These are phyloP conservation scores for Acipenser oxyrinchus DNA, from an alignment of 2,797 vertebrate genomes.

Conservation along the genomic window DNA sequence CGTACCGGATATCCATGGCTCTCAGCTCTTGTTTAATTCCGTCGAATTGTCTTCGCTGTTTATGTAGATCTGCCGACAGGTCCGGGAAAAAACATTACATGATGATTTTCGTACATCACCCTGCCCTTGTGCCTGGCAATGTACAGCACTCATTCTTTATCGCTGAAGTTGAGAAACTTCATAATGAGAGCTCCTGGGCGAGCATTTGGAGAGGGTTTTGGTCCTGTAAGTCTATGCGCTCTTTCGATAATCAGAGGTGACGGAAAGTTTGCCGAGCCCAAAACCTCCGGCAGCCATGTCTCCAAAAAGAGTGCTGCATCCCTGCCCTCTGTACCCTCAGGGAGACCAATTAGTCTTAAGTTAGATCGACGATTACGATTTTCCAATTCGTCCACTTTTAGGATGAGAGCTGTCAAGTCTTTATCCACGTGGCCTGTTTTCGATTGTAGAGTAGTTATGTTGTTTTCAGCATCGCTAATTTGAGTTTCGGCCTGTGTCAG, in stretches of 20 bases:
- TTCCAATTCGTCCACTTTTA: no score
- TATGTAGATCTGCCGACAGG: slow-evolving; percentile 6
- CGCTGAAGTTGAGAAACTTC: no score
- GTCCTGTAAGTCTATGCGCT: not conserved
- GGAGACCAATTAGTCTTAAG: not conserved
- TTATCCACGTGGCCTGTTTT: no score
- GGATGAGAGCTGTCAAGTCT: no score
- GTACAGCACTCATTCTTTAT: slow-evolving; percentile 11
- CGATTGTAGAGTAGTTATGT: no score
- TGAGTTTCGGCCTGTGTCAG: no score
- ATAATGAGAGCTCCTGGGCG: slow-evolving; percentile 5
- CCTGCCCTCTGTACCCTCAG: slow-evolving; percentile 1
- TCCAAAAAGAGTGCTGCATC: not conserved
- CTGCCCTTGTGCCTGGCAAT: slow-evolving; percentile 14
- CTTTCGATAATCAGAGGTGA: not conserved
- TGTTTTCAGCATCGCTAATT: no score
- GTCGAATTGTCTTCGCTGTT: not conserved
- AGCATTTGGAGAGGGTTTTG: not conserved
- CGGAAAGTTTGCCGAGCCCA: slow-evolving; percentile 7
- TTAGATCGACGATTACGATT: no score
- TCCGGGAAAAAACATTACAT: slow-evolving; percentile 18
- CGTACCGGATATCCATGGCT: slow-evolving; percentile 4
- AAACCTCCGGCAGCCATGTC: slow-evolving; percentile 4
- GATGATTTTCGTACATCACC: not conserved
- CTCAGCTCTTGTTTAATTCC: slow-evolving; percentile 15